Conservation (phyloP, 2,797 vertebrate species). For the Halcyon smyrnensis region DNA sequence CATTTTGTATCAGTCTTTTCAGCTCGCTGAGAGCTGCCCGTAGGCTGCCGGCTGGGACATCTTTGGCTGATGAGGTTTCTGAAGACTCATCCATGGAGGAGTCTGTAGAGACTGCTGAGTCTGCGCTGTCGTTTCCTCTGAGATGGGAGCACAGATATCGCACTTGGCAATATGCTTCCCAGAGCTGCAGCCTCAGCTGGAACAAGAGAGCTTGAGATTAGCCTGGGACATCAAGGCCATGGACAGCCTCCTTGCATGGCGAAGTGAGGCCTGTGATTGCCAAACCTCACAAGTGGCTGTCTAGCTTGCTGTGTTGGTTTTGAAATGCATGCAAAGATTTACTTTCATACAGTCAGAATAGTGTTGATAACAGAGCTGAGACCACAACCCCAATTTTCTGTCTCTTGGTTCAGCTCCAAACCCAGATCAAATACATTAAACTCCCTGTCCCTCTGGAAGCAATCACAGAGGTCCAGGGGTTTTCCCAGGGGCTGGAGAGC, state of each 20-base stretch:
- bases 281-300: not conserved
- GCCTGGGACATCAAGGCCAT: not conserved
- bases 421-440: not conserved
- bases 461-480: not conserved
- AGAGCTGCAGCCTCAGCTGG: slow-evolving; percentile 93
- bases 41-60: slow-evolving; percentile 91
- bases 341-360: not conserved
- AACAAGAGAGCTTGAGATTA: slow-evolving; percentile 15
- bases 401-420: not conserved
- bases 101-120: slow-evolving; percentile 94
- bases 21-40: slow-evolving; percentile 91
- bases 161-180: slow-evolving; percentile 96
- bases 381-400: not conserved
- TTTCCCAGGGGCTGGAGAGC: not conserved
- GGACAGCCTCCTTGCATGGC: not conserved
- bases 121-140: slow-evolving; percentile 91
- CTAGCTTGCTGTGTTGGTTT: not conserved
- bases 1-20: slow-evolving; percentile 92
- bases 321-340: not conserved
- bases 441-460: not conserved
- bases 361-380: not conserved
- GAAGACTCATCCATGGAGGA: slow-evolving; percentile 98
- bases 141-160: slow-evolving; percentile 94
- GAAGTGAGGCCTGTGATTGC: not conserved
- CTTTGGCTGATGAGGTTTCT: slow-evolving; percentile 95